Percentiles rank a stretch among this genome's conserved stretches.
Evolutionary conservation across 1,140 invertebrate species (phyloP).

Genomic region (Nymphalis io): DNA sequence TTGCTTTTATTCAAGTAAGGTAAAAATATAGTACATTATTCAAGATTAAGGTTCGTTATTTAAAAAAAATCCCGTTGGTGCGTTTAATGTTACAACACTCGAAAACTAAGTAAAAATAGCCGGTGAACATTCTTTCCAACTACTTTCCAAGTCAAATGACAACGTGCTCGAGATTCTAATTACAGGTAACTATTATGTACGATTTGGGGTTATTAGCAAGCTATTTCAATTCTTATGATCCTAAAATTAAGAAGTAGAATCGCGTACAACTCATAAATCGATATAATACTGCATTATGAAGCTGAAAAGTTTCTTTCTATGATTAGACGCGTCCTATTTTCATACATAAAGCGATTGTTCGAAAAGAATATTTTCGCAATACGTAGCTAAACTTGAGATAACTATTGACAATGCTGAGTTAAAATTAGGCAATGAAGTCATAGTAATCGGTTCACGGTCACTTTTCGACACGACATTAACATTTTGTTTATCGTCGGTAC

Average conservation of each 20-base stretch:
- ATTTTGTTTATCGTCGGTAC: conserved; percentile 6
- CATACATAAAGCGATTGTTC: conserved; percentile 16
- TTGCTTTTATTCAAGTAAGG: no score
- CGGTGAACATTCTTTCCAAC: conserved; percentile 56
- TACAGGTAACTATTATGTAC: conserved; percentile 56
- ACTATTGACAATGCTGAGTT: conserved; percentile 23
- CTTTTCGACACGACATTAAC: conserved; percentile 31
- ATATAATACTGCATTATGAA: conserved; percentile 23
- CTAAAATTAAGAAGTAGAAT: conserved; percentile 43
- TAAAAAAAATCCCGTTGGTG: conserved; percentile 25
- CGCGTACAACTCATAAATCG: conserved; percentile 5
- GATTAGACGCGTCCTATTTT: conserved; percentile 58
- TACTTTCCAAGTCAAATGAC: conserved; percentile 74
- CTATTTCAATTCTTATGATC: conserved; percentile 28
- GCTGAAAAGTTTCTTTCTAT: conserved; percentile 48
- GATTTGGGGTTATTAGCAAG: conserved; percentile 26
- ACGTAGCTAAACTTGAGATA: conserved; percentile 3
- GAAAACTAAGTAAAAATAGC: conserved; percentile 61
- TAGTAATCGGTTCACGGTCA: conserved; percentile 44
- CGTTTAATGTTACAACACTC: conserved; percentile 52
- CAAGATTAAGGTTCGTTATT: background rate
- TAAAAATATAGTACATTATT: no score
- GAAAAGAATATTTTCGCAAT: conserved; percentile 38
- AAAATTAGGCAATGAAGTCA: conserved; percentile 34
- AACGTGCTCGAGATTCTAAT: conserved; percentile 68